These are phyloP conservation scores for Agrotis puta DNA, from an alignment of 2,888 invertebrate species.

Conservation along the genomic window DNA sequence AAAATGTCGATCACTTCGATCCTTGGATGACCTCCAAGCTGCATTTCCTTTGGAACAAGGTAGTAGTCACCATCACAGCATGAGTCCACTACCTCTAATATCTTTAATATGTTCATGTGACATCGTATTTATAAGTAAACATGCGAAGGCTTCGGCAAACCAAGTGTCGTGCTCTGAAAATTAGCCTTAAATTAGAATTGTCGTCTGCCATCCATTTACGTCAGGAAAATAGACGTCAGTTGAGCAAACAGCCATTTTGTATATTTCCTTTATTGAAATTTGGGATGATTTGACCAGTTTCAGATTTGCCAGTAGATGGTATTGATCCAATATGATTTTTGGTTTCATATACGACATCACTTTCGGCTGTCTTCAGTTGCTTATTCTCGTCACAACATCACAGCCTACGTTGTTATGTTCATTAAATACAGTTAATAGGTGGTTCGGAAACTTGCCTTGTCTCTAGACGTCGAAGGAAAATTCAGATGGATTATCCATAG, in stretches of 20 bases:
- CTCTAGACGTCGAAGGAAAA: neutral
- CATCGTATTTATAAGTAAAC: conserved; percentile 71
- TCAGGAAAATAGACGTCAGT: conserved; percentile 55
- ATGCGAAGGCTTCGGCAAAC: conserved; percentile 69
- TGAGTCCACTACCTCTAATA: conserved; percentile 47
- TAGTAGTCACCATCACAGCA: conserved; percentile 14
- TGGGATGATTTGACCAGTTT: neutral
- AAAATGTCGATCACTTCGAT: neutral
- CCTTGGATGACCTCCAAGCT: conserved; percentile 23
- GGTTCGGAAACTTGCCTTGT: neutral
- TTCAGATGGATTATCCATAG: conserved; percentile 7
- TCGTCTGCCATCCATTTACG: conserved; percentile 69
- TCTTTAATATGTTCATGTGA: conserved; percentile 65
- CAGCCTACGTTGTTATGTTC: neutral
- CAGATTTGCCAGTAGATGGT: neutral
- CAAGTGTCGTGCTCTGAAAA: conserved; percentile 78
- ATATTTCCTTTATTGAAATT: conserved; percentile 26
- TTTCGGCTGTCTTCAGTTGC: too few relatives aligned
- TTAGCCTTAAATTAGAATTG: conserved; percentile 83
- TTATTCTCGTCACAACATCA: neutral
- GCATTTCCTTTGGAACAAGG: conserved; percentile 52
- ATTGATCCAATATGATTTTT: neutral
- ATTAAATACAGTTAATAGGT: neutral
- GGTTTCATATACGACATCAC: neutral
- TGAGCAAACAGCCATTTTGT: conserved; percentile 33